phyloP scores from a whole-genome alignment of 2,888 invertebrate genomes.

The Lasioglossum oenotherae region DNA sequence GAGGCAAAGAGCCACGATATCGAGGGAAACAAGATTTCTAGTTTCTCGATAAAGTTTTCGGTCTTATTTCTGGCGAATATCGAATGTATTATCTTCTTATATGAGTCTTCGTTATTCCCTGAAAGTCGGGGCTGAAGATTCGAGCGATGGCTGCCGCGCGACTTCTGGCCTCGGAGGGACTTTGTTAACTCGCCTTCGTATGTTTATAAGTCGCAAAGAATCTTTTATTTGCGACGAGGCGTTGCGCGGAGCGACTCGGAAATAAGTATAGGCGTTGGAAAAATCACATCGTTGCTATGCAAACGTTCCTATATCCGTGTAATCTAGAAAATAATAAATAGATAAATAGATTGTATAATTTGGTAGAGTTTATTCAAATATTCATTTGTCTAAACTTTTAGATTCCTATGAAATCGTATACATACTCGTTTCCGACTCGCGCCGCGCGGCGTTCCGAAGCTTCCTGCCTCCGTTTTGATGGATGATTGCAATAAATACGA shows the following conservation, averaged over 20 bases:
- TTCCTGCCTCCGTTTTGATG: background rate
- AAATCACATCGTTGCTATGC: background rate
- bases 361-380: background rate
- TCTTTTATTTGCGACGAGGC: background rate
- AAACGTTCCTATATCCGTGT: background rate
- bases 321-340: background rate
- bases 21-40: background rate
- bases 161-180: background rate
- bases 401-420: background rate
- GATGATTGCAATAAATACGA: slow-evolving; percentile 13
- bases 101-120: slow-evolving; percentile 10
- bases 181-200: background rate
- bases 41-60: background rate
- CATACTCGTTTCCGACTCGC: background rate
- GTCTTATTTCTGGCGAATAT: background rate
- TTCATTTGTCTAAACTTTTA: background rate
- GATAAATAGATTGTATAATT: background rate
- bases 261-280: background rate
- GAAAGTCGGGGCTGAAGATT: background rate
- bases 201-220: background rate
- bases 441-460: background rate
- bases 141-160: background rate
- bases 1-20: background rate
- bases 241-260: background rate
- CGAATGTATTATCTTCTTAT: background rate